A percentile compares a stretch with the other conserved stretches of the same genome.
phyloP scores from a whole-genome alignment of 2,888 invertebrate genomes.

The Deroplatys truncata region DNA sequence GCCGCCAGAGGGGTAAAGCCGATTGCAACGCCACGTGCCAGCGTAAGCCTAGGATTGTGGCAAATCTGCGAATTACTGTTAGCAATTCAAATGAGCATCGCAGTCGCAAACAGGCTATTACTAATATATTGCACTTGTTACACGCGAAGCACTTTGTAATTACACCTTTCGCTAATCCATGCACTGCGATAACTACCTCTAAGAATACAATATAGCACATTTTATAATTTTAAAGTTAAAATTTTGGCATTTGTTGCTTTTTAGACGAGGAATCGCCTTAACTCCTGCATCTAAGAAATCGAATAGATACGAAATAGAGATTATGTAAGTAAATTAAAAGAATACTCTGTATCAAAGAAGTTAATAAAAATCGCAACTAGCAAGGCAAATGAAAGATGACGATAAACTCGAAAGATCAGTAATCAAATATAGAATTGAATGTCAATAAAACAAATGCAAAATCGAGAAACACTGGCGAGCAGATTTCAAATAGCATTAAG shows the following conservation, averaged over 20 bases:
- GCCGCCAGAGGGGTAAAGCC: neutral
- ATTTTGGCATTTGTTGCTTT: too few species aligned
- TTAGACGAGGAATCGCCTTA: neutral
- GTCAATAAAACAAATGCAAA: too few species aligned
- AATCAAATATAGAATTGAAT: too few species aligned
- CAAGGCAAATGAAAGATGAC: too few species aligned
- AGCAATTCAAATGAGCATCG: neutral
- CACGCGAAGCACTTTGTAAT: neutral
- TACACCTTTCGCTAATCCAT: neutral
- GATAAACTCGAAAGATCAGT: too few species aligned
- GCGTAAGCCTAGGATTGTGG: neutral
- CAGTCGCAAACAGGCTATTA: neutral
- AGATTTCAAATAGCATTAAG: too few species aligned
- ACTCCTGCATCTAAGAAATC: neutral
- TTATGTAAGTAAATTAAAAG: too few species aligned
- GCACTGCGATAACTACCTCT: neutral
- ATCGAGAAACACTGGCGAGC: too few species aligned
- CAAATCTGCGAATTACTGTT: neutral
- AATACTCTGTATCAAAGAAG: too few species aligned
- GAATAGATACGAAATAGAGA: too few species aligned
- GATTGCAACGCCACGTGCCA: conserved; percentile 10
- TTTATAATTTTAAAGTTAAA: neutral
- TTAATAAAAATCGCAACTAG: too few species aligned
- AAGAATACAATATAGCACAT: neutral
- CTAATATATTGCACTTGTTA: neutral